phyloP scores from a whole-genome alignment of 2,797 vertebrate genomes.

The Chelon auratus region DNA sequence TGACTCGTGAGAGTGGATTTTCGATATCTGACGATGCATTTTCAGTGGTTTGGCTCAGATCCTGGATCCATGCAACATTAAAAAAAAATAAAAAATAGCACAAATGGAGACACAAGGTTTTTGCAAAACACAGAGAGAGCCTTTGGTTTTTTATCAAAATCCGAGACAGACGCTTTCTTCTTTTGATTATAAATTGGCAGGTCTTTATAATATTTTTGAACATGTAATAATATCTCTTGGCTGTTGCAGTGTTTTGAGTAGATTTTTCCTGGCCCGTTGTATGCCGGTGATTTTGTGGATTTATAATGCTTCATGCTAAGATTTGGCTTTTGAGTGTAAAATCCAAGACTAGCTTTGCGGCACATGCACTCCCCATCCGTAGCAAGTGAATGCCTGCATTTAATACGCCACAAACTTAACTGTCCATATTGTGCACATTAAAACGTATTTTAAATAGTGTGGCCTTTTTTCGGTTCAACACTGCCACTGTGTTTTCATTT shows the following conservation, averaged over 20 bases:
- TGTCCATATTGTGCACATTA: background rate
- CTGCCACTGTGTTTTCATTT: constrained; percentile 17
- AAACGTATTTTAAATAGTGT: constrained; percentile 3
- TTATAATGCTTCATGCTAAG: constrained; percentile 43
- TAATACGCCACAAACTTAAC: constrained; percentile 1
- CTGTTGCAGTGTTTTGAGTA: constrained; percentile 41
- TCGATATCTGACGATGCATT: constrained; percentile 39
- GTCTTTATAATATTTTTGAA: constrained; percentile 49
- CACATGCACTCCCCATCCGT: constrained; percentile 8
- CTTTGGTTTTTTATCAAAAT: constrained; percentile 50
- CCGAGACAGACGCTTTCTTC: constrained; percentile 32
- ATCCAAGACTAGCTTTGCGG: constrained; percentile 13
- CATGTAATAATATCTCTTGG: constrained; percentile 58
- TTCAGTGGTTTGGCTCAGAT: constrained; percentile 35
- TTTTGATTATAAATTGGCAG: constrained; percentile 53
- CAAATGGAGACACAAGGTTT: constrained; percentile 13
- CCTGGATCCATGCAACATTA: constrained; percentile 4
- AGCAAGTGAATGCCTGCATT: constrained; percentile 22
- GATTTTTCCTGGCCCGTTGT: constrained; percentile 55
- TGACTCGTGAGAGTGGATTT: constrained; percentile 20
- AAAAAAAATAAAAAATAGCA: constrained; percentile 19
- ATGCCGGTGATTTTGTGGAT: constrained; percentile 45
- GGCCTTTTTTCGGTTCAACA: background rate
- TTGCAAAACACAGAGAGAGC: constrained; percentile 29
- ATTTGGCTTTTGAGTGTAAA: constrained; percentile 26